Base-by-base conservation (phyloP, 2,888 invertebrate genomes). In the Mystacides longicornis region DNA sequence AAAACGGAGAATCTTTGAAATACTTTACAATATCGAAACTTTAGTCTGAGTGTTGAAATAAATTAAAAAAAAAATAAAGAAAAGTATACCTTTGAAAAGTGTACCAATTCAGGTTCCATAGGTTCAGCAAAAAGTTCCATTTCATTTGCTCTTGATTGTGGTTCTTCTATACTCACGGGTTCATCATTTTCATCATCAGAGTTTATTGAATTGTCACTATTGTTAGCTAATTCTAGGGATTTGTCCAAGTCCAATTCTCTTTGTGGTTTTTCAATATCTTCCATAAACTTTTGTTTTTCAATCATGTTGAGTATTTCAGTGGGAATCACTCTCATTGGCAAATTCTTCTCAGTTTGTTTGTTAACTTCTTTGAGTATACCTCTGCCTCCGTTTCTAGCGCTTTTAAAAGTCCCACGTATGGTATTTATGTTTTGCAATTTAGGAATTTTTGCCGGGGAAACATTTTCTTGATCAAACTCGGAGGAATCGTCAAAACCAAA, bases 401-500 rank as follows among this genome's bases (percentile, higher is more conserved):
- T 20, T 14, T 23, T 52, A 3, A 19, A 22, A 9, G 50, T 43
- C 5, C 51, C 46, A 16, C 59, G 49, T 37, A 57, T 43, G 7
- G 42, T 23, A 14, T 56, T 58, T 7, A 58, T 55, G 48, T 55
- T 55, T 45, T 52, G 23, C 23, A 54, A 23, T 49, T 55, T 53
- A 5, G 19, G 22, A n/a, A 18, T 23, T 64, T 73, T 74, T 9
- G 65, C 56, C 4, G 75, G 75, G 14, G 71, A 71, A 14, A 72
- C 57, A 68, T 77, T 77, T 56, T 77, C 75, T 60, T 67, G 69
- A 59, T 73, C 71, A 48, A 62, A 59, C 59, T 66, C 66, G 23
- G 71, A 71, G 61, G 65, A 72, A 11, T 76, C 74, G 67, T 77
- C 74, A 68, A 77, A 77, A 1, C 77, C 77, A 64, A 77, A 77